phyloP scores from a whole-genome alignment of 1,140 invertebrate species.

The Anadara kagoshimensis region DNA sequence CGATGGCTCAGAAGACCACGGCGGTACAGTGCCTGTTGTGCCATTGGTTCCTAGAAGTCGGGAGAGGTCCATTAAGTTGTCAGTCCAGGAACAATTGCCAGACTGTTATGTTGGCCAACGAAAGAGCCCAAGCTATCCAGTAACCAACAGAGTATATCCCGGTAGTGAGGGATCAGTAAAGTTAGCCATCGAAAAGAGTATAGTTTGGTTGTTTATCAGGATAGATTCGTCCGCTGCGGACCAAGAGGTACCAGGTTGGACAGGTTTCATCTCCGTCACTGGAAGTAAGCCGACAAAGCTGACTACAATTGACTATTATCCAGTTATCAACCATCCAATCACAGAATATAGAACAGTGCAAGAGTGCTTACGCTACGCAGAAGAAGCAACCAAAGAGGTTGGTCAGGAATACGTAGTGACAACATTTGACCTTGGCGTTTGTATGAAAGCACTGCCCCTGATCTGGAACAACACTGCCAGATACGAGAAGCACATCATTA shows the following conservation, averaged over 20 bases:
- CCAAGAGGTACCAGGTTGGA: conserved; percentile 32
- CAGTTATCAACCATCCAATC: too few relatives aligned
- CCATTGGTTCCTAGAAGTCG: background rate
- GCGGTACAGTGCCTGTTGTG: background rate
- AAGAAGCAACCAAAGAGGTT: conserved; percentile 40
- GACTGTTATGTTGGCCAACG: background rate
- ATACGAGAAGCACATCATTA: conserved; percentile 48
- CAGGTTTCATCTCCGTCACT: conserved; percentile 34
- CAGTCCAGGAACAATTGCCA: background rate
- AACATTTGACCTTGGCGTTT: conserved; percentile 51
- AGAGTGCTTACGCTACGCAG: conserved; percentile 41
- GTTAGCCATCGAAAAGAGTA: background rate
- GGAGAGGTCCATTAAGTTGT: background rate
- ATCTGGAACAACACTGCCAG: conserved; percentile 37
- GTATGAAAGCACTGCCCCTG: conserved; percentile 51
- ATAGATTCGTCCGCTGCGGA: background rate
- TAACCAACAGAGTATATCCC: background rate
- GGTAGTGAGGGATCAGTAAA: background rate
- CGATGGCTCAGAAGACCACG: background rate
- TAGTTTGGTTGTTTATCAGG: conserved; percentile 33
- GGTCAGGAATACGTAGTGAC: conserved; percentile 40
- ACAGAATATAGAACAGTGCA: conserved; percentile 43
- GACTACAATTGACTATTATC: conserved; percentile 50
- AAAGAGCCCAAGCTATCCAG: background rate
- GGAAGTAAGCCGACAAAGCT: conserved; percentile 16